Percentiles rank a stretch among this genome's conserved stretches.
Conservation (phyloP, 2,113 vertebrate genomes). For the Rhabdomys dilectus region DNA sequence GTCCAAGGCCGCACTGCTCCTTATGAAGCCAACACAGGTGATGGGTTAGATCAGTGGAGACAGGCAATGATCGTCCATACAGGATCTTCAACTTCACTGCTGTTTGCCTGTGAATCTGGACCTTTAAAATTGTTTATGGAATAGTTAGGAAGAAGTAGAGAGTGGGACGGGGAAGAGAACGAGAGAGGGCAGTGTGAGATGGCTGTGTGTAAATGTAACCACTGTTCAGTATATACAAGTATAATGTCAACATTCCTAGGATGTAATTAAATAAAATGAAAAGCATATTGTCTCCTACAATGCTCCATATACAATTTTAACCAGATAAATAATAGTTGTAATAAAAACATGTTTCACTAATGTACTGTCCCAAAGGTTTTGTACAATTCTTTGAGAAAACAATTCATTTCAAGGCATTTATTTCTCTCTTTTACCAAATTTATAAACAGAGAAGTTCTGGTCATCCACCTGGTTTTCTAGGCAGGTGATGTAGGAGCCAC, state of each 20-base stretch:
- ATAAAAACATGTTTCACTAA: neutral
- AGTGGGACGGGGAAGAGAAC: neutral
- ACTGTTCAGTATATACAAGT: neutral
- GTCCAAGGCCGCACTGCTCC: neutral
- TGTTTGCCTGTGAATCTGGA: neutral
- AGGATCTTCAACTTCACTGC: neutral
- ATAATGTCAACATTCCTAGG: neutral
- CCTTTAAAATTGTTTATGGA: neutral
- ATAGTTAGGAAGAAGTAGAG: neutral
- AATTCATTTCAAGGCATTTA: neutral
- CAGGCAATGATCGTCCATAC: neutral
- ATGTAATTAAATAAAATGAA: neutral
- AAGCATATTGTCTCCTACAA: neutral
- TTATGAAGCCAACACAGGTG: neutral
- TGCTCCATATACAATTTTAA: neutral
- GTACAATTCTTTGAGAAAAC: neutral
- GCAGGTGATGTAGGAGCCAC: neutral
- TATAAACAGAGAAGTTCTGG: neutral
- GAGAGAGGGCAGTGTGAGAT: neutral
- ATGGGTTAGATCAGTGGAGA: neutral
- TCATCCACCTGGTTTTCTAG: neutral
- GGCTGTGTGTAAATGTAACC: neutral
- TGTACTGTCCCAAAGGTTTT: neutral
- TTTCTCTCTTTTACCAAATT: neutral
- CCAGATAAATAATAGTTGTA: neutral